These are phyloP conservation scores for Drosophila recens DNA, from an alignment of 2,888 invertebrate genomes.

Conservation along the genomic window DNA sequence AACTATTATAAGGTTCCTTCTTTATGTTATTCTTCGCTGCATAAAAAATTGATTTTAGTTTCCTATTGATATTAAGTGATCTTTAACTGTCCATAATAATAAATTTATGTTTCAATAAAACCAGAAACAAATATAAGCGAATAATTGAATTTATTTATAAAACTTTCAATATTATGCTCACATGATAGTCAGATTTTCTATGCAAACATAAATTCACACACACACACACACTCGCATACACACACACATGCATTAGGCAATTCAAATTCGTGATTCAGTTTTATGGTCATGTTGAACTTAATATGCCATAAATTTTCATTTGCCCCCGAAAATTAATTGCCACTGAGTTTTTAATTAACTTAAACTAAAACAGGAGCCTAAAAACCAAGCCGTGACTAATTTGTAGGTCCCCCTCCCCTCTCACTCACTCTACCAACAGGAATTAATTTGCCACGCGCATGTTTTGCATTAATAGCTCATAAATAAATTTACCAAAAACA, in stretches of 20 bases:
- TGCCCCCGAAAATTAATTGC: constrained; percentile 62
- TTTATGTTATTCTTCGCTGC: background rate
- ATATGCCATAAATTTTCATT: constrained; percentile 58
- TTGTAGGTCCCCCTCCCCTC: constrained; percentile 7
- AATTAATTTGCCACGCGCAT: constrained; percentile 59
- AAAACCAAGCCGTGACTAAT: constrained; percentile 48
- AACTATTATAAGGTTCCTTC: no score
- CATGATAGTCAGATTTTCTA: constrained; percentile 1
- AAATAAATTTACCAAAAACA: constrained; percentile 65
- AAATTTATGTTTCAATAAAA: background rate
- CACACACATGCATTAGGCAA: constrained; percentile 6
- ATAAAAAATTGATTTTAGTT: background rate
- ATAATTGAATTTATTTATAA: constrained; percentile 16
- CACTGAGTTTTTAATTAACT: constrained; percentile 73
- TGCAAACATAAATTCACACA: background rate
- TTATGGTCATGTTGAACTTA: constrained; percentile 24
- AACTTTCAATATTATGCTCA: constrained; percentile 1
- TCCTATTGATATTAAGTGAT: background rate
- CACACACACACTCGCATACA: background rate
- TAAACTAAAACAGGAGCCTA: constrained; percentile 54
- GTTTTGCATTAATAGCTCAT: constrained; percentile 71
- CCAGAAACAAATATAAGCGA: background rate
- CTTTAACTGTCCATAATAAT: background rate
- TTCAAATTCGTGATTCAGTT: constrained; percentile 39
- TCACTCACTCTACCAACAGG: background rate